Base-by-base conservation (phyloP, 2,888 invertebrate species). In the Noctua comes region DNA sequence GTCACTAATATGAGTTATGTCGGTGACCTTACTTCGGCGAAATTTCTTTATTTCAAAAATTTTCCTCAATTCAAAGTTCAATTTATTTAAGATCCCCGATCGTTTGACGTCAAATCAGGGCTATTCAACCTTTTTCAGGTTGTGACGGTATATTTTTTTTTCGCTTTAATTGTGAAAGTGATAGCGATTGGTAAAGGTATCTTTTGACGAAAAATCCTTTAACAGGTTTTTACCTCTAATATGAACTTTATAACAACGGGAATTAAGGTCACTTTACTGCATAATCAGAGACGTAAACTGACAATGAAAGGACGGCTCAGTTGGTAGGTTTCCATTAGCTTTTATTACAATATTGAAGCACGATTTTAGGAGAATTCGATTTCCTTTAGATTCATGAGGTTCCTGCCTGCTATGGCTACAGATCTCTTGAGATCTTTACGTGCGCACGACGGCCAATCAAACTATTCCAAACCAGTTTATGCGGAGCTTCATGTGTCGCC, bases 1-100 rank as follows among this genome's bases (percentile, higher is more conserved):
- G 8, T 73, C 77, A 86, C 76, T 80, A 68, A 84, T 78, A 79
- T 82, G 79, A 82, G 76, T 86, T 81, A 83, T 81, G 87, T 84
- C 86, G 84, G n/a, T 86, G 86, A 84, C 86, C 88, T 77, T 51
- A 72, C 69, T 74, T 76, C 73, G 65, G 40, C 64, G 65, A 62
- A 81, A 79, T 75, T 84, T 77, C 87, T 77, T 72, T 66, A 74
- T 81, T 80, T 80, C 71, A 40, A 86, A 81, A 79, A 64, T 13
- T 48, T 40, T 78, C 75, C 66, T 84, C 73, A 68, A 76, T 71
- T 73, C 78, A 65, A 78, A 86, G 43, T 87, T 76, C 40, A 88
- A 78, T 83, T 86, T 78, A 80, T 83, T 71, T 66, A 68, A 82
- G 80, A 77, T 82, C 72, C 59, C 40, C 76, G 73, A 77, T 76